phyloP scores from a whole-genome alignment of 2,113 vertebrate species.

The Crotalus horridus region DNA sequence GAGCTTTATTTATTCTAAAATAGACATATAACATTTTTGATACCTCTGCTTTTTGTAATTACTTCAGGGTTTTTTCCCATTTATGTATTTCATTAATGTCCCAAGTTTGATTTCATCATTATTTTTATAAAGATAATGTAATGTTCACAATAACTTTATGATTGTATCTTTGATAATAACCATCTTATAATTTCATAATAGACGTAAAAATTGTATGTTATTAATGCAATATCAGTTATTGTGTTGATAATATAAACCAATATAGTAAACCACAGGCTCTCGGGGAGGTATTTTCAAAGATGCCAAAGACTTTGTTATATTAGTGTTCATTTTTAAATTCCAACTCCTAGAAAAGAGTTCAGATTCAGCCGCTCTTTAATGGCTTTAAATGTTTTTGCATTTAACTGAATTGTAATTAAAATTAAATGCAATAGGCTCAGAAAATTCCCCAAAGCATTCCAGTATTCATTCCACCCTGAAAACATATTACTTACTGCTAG shows the following conservation, averaged over 20 bases:
- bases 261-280: neutral
- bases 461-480: neutral
- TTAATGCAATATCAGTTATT: neutral
- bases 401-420: neutral
- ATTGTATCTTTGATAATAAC: neutral
- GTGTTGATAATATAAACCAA: neutral
- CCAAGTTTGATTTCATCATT: neutral
- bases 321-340: neutral
- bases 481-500: neutral
- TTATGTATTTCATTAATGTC: neutral
- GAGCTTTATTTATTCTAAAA: neutral
- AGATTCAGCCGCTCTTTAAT: neutral
- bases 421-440: neutral
- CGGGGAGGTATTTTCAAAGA: neutral
- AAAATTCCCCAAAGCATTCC: neutral
- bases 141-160: neutral
- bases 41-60: neutral
- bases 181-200: neutral
- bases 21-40: neutral
- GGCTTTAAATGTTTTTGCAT: neutral
- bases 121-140: neutral
- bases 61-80: neutral
- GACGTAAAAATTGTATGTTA: neutral
- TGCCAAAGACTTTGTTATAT: neutral
- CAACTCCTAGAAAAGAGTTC: neutral